phyloP scores from a whole-genome alignment of 1,140 invertebrate species.

The Octopus bimaculoides region DNA sequence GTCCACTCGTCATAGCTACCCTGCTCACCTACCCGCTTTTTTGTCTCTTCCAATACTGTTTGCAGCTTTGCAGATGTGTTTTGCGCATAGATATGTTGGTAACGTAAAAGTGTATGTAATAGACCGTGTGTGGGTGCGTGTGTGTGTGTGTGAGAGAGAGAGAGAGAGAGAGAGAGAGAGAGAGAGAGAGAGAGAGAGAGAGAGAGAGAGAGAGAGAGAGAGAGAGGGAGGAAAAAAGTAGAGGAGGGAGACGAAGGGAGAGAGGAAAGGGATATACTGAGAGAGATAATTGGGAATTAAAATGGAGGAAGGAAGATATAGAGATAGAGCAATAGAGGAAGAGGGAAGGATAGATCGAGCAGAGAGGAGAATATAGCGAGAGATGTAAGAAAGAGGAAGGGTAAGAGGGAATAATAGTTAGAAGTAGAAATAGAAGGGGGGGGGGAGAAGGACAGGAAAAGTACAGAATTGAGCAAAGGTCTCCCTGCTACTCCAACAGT shows the following conservation, averaged over 20 bases:
- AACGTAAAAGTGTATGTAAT: neutral
- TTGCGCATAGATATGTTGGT: too few species aligned
- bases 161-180: neutral
- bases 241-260: neutral
- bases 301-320: neutral
- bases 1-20: too few species aligned
- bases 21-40: too few species aligned
- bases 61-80: too few species aligned
- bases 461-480: too few species aligned
- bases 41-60: too few species aligned
- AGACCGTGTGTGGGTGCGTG: neutral
- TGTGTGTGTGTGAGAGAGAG: neutral
- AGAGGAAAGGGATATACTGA: neutral
- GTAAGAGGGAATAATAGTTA: neutral
- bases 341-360: conserved; percentile 11
- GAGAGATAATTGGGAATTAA: neutral
- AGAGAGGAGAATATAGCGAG: conserved; percentile 3
- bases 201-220: neutral
- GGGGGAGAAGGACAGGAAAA: conserved; percentile 1
- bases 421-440: neutral
- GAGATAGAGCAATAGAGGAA: conserved; percentile 11
- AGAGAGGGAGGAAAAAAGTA: neutral
- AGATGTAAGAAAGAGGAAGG: neutral
- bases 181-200: neutral
- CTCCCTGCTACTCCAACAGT: too few species aligned